These are phyloP conservation scores for Phrynosoma blainvillii DNA, from an alignment of 2,113 vertebrate species.

Conservation along the genomic window DNA sequence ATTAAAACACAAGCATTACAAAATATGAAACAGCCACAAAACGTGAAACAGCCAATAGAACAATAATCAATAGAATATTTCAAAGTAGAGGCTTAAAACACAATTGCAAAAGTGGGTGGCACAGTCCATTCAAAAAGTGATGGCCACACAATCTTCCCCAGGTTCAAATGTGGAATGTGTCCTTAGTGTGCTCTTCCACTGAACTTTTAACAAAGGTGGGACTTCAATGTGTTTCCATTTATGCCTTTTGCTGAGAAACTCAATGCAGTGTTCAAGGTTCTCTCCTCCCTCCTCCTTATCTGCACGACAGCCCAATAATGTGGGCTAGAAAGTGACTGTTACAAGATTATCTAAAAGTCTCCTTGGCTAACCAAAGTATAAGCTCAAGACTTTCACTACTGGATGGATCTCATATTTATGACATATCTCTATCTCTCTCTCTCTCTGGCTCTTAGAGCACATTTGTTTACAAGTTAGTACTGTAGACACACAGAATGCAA, in stretches of 20 bases:
- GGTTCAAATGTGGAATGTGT: no score
- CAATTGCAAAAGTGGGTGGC: no score
- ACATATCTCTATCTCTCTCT: not conserved
- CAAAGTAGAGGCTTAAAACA: no score
- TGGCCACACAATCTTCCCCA: no score
- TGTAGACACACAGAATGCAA: constrained; percentile 27
- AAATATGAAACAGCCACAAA: no score
- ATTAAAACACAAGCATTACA: no score
- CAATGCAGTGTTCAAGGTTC: not conserved
- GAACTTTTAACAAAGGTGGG: not conserved
- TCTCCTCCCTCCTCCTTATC: not conserved
- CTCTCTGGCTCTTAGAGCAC: not conserved
- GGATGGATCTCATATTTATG: not conserved
- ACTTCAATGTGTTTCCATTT: not conserved
- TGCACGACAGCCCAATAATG: not conserved
- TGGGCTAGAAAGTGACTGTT: not conserved
- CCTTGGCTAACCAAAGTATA: not conserved
- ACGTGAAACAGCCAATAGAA: no score
- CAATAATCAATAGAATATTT: no score
- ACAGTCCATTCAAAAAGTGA: no score
- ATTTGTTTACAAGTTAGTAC: not conserved
- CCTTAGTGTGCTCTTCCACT: no score
- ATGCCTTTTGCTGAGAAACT: not conserved
- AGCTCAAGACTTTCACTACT: no score
- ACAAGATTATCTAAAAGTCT: not conserved